Base-by-base conservation (phyloP, 2,888 invertebrate species). In the Caenorhabditis macrosperma region DNA sequence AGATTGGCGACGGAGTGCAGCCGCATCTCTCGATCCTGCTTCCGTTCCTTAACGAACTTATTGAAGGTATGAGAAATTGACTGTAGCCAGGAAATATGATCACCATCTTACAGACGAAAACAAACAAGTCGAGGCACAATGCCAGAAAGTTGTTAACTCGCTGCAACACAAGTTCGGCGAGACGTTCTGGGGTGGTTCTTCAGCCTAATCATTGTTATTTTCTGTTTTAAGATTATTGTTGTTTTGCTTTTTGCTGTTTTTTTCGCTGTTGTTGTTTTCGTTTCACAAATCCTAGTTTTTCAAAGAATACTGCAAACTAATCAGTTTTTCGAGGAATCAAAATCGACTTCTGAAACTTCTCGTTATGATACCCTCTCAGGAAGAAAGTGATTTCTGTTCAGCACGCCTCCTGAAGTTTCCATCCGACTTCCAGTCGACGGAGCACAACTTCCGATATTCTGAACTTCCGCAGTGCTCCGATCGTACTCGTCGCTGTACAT, bases 161-260 rank as follows among this genome's bases (percentile, higher is more conserved):
- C 79, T 88, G 5, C 86, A 87, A 54, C 72, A 78, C 54, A 87
- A 86, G 61, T 88, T 88, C 48, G 88, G 88, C 28, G 84, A 82
- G 50, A 79, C 67, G 12, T 80, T 80, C 67, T 80, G 80, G 80
- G 66, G 55, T 28, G 55, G 67, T 26, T 76, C 76, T n/a, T 38
- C 60, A 1, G 60, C 55, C 7, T 78, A 60, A 74, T 38, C 41
- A 9, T 33, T n/a, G 38, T 33, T 50, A 41, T 57, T 59, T 46
- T n/a, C 61, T 54, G 12, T 75, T 60, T 52, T 22, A 12, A n/a
- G n/a, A 41, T 64, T 64, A 35, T 64, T 74, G 6, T 20, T 59
- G 12, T 57, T 64, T 26, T 44, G 41, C 6, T 59, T 20, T 44
- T 60, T 10, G 26, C 15, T 38, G 38, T 38, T 38, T 12, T 15